phyloP scores from a whole-genome alignment of 2,888 invertebrate genomes.

The Nephrotoma flavescens region DNA sequence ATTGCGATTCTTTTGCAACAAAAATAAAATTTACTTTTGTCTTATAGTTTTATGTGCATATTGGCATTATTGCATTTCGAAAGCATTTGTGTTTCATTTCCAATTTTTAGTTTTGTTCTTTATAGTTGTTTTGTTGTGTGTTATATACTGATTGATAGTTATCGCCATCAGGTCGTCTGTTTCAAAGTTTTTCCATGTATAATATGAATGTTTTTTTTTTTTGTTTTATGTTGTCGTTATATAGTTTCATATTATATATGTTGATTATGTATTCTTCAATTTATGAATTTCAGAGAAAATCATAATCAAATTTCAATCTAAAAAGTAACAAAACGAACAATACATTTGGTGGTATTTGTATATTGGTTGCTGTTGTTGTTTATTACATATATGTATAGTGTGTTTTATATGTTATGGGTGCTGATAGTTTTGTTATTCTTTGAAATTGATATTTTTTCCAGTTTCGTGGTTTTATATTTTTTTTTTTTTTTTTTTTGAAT shows the following conservation, averaged over 20 bases:
- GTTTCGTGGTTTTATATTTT: background rate
- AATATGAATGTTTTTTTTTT: background rate
- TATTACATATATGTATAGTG: background rate
- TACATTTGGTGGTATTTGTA: background rate
- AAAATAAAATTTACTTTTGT: background rate
- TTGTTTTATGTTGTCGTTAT: background rate
- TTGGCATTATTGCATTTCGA: background rate
- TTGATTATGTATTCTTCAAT: constrained; percentile 2
- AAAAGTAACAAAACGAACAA: background rate
- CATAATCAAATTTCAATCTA: background rate
- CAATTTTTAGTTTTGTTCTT: background rate
- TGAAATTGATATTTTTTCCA: background rate
- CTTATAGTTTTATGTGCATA: background rate
- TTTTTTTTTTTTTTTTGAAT: background rate
- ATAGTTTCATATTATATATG: background rate
- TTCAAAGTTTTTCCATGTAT: background rate
- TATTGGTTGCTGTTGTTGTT: background rate
- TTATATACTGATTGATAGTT: constrained; percentile 1
- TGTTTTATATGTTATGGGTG: background rate
- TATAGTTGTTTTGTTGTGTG: background rate
- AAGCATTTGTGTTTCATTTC: background rate
- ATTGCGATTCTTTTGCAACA: background rate
- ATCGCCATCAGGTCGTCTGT: constrained; percentile 2
- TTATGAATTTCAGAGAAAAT: constrained; percentile 3
- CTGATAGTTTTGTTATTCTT: background rate